Percentiles rank a stretch among this genome's conserved stretches.
Evolutionary conservation across 2,888 invertebrate species (phyloP).

Genomic region (Lycocerus yunnanus): DNA sequence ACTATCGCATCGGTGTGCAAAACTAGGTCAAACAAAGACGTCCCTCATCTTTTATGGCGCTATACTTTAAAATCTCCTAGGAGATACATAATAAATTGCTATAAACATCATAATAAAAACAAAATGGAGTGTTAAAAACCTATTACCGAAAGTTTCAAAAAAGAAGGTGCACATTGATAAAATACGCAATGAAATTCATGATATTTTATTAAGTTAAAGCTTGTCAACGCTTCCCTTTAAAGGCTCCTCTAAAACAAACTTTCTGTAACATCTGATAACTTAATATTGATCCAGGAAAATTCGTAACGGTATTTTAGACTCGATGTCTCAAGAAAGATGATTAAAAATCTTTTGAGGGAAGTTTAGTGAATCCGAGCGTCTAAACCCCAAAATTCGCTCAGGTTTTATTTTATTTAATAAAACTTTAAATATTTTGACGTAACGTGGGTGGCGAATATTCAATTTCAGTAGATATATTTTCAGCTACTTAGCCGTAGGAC

Average conservation of each 20-base stretch:
- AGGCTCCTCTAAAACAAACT: neutral
- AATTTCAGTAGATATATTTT: neutral
- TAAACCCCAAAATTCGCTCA: neutral
- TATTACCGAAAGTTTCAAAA: neutral
- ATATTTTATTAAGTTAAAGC: neutral
- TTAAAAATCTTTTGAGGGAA: constrained; percentile 7
- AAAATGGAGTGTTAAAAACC: neutral
- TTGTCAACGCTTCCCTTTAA: constrained; percentile 2
- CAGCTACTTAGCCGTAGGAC: neutral
- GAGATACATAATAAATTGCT: neutral
- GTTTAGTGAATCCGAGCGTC: neutral
- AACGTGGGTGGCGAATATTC: neutral
- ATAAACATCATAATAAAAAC: neutral
- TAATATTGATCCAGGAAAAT: constrained; percentile 7
- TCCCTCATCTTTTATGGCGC: neutral
- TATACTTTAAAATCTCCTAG: neutral
- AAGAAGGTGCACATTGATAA: neutral
- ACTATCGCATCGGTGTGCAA: neutral
- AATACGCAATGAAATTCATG: neutral
- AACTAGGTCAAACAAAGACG: neutral
- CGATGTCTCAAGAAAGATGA: constrained; percentile 6
- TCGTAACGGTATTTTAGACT: neutral
- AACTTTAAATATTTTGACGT: neutral
- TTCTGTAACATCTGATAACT: constrained; percentile 10
- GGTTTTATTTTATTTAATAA: neutral